Conservation (phyloP, 2,113 vertebrate species). For the Catharus fuscescens region DNA sequence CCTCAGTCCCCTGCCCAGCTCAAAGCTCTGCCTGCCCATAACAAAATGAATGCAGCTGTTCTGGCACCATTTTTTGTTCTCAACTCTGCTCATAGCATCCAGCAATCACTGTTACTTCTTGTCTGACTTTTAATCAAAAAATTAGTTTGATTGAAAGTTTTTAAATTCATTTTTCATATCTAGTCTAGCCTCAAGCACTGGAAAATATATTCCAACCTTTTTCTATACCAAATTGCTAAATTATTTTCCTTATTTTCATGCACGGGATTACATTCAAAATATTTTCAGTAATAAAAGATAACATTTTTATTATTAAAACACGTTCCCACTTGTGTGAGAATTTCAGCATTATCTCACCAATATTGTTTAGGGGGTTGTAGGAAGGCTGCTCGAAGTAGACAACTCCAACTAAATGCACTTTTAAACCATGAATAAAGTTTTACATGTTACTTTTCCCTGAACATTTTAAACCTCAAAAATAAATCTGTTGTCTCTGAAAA, state of each 20-base stretch:
- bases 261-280: neutral
- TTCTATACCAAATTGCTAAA: neutral
- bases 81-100: neutral
- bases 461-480: neutral
- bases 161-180: neutral
- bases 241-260: neutral
- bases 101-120: neutral
- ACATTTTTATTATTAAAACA: neutral
- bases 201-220: neutral
- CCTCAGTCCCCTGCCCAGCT: neutral
- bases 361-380: neutral
- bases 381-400: neutral
- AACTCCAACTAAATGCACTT: neutral
- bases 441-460: neutral
- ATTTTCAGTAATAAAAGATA: neutral
- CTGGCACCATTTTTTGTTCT: neutral
- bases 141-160: neutral
- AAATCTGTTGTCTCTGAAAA: neutral
- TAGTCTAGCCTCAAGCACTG: neutral
- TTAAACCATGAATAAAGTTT: neutral
- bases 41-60: neutral
- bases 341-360: neutral
- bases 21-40: neutral
- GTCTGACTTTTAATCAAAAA: neutral
- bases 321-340: neutral